Percentiles rank a stretch among this genome's conserved stretches.
phyloP scores from a whole-genome alignment of 2,888 invertebrate genomes.

The Osmoderma eremita region DNA sequence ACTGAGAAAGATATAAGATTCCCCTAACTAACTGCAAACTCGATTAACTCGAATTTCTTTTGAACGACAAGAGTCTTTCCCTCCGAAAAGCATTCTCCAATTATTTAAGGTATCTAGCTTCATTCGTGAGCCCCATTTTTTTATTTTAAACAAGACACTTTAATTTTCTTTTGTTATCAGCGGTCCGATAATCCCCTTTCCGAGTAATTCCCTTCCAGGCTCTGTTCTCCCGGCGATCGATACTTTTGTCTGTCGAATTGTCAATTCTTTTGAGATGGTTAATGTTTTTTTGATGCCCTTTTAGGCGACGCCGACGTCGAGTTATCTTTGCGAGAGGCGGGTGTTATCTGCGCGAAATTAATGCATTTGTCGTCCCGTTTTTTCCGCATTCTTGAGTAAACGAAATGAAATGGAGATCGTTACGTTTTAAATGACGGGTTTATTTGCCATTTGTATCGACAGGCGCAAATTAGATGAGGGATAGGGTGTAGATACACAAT shows the following conservation, averaged over 20 bases:
- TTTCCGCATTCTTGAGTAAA: conserved; percentile 7
- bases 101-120: conserved; percentile 19
- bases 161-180: conserved; percentile 37
- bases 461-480: neutral
- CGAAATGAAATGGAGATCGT: conserved; percentile 21
- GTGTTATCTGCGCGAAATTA: conserved; percentile 24
- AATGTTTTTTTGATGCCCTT: conserved; percentile 35
- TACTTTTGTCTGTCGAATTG: conserved; percentile 38
- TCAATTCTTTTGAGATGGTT: conserved; percentile 37
- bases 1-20: too few relatives aligned
- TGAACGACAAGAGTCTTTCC: neutral
- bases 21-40: neutral
- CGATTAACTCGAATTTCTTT: conserved; percentile 7
- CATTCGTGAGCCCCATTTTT: conserved; percentile 21
- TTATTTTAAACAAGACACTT: conserved; percentile 37
- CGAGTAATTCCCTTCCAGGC: conserved; percentile 18
- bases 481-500: too few relatives aligned
- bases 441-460: neutral
- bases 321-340: conserved; percentile 18
- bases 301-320: conserved; percentile 18
- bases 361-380: conserved; percentile 22
- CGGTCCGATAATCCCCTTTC: conserved; percentile 24
- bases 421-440: conserved; percentile 15
- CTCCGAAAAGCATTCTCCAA: conserved; percentile 2
- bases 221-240: conserved; percentile 27